Base-by-base conservation (phyloP, 1,140 invertebrate species). In the Leptopilina boulardi region DNA sequence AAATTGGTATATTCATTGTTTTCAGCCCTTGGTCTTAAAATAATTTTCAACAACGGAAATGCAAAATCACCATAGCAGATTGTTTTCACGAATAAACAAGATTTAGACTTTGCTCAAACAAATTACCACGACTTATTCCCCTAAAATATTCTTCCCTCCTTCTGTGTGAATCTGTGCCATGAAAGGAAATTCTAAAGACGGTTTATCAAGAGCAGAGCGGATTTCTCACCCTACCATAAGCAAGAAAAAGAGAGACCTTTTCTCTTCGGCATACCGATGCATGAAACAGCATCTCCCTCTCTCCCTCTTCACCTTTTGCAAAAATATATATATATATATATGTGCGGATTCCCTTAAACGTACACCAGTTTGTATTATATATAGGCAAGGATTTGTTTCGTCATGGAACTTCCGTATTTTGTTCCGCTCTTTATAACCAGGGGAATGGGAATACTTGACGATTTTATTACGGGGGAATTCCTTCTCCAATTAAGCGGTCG, bases 401-500 rank as follows among this genome's bases (percentile, higher is more conserved):
- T n/a, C 59, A 30, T 30, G 23, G 59, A 30, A 66, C 59, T 30
- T 30, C 59, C 59, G 59, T 66, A 66, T 66, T 66, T 66, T 30
- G 59, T 66, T 66, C 59, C 59, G 23, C 59, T 66, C 26, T 30
- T 66, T 66, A n/a, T n/a, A n/a, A n/a, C 3, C 23, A 11, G 15
- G 23, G 59, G 59, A 66, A 30, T 66, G 59, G 59, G 59, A 30
- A 66, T 66, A 30, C 59, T 66, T 66, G 59, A 66, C 26, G 26
- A 66, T 66, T 66, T 66, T 66, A 66, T 66, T 66, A 66, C 15
- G 21, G 59, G 59, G 79, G 77, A 66, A 76, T 81, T 84, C 81
- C 83, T 83, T 85, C 80, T 84, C 83, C 83, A 85, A 85, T 85
- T 85, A 85, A 85, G 76, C 79, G 81, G 83, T 85, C 82, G 83